Conservation (phyloP, 64 coral and sea anemone species). For the Trachythela sp. region DNA sequence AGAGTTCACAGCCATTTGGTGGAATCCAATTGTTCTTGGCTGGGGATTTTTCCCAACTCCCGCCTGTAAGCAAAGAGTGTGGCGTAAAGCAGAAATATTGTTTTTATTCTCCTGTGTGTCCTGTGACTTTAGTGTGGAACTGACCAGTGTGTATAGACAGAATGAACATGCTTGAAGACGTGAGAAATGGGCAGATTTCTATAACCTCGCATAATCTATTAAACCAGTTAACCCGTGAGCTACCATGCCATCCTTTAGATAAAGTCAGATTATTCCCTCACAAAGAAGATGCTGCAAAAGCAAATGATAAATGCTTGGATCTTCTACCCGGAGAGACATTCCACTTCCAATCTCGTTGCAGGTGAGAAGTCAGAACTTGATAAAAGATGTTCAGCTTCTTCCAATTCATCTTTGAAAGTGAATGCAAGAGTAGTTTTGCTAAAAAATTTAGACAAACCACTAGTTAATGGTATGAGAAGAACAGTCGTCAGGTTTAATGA, state of each 20-base stretch:
- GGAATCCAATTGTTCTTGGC: conserved; percentile 19
- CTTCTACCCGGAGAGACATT: conserved; percentile 1
- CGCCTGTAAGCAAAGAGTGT: no score
- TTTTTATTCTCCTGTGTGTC: neutral
- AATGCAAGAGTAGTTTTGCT: conserved; percentile 24
- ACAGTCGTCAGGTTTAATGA: neutral
- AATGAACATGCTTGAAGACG: conserved; percentile 27
- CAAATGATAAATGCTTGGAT: conserved; percentile 20
- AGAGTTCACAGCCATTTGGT: neutral
- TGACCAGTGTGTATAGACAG: conserved; percentile 14
- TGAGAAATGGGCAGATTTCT: neutral
- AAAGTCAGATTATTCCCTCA: neutral
- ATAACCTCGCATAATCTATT: neutral
- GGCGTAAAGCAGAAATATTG: conserved; percentile 15
- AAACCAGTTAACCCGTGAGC: neutral
- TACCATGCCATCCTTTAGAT: neutral
- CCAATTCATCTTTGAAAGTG: neutral
- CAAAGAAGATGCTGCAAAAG: neutral
- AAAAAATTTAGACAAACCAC: neutral
- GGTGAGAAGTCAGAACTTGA: neutral
- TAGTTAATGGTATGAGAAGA: conserved; percentile 27
- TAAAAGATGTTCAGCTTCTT: neutral
- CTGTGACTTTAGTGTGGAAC: conserved; percentile 3
- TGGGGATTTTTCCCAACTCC: conserved; percentile 26
- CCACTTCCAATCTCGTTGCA: neutral